A percentile compares a stretch with the other conserved stretches of the same genome.
Conservation (phyloP, 2,113 vertebrate species). For the Sardina pilchardus region DNA sequence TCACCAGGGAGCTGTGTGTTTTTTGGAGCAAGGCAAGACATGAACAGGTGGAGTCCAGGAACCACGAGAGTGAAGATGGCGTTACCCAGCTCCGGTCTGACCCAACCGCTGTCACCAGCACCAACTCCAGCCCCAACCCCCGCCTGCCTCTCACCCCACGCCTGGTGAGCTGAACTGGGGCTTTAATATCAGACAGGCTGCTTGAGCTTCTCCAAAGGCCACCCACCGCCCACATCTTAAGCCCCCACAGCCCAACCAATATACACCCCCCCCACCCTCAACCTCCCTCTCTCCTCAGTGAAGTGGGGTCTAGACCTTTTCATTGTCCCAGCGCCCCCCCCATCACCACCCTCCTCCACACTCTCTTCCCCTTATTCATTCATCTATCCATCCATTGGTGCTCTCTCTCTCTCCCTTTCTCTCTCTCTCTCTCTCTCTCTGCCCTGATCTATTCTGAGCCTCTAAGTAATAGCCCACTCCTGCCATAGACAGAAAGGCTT, state of each 20-base stretch:
- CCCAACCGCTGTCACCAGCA: not conserved
- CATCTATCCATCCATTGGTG: not conserved
- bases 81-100: not conserved
- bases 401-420: constrained; percentile 6
- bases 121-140: not conserved
- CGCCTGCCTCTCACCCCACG: not conserved
- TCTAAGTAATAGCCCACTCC: constrained; percentile 36
- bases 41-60: not conserved
- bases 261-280: constrained; percentile 11
- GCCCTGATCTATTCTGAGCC: constrained; percentile 42
- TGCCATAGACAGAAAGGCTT: constrained; percentile 46
- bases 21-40: not conserved
- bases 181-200: constrained; percentile 17
- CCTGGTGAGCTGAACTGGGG: constrained; percentile 28
- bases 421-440: constrained; percentile 1
- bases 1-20: not conserved
- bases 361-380: not conserved
- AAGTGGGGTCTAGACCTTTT: constrained; percentile 38
- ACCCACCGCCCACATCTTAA: not conserved
- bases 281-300: constrained; percentile 26
- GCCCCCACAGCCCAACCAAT: not conserved
- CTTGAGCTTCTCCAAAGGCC: not conserved
- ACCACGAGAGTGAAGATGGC: not conserved
- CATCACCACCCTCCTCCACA: not conserved
- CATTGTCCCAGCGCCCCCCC: not conserved